Evolutionary conservation across 2,797 vertebrate genomes (phyloP).

Genomic region (Falco concolor): DNA sequence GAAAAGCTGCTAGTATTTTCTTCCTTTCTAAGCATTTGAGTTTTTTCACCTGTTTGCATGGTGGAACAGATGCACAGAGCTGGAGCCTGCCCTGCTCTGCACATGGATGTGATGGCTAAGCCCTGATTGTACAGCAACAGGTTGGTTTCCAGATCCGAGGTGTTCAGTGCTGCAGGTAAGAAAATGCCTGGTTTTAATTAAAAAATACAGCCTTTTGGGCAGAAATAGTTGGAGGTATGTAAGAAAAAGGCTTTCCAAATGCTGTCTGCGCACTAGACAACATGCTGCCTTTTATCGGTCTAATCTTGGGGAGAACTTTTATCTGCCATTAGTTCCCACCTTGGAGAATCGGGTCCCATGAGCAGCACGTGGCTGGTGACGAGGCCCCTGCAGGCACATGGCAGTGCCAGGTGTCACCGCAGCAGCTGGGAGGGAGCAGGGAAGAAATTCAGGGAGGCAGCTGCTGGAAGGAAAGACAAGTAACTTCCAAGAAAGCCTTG

Average conservation of each 20-base stretch:
- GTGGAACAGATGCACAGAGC: not conserved
- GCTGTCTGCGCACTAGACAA: rapidly evolving
- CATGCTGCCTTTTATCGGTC: not conserved
- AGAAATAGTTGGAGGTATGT: not conserved
- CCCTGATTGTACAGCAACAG: not conserved
- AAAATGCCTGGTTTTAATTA: not conserved
- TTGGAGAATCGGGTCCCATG: not conserved
- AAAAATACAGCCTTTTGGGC: not conserved
- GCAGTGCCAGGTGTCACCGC: rapidly evolving
- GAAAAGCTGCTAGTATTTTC: not conserved
- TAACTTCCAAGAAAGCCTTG: not conserved
- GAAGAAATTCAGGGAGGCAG: not conserved
- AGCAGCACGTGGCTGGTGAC: rapidly evolving
- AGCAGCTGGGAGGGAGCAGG: not conserved
- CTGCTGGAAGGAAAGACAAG: not conserved
- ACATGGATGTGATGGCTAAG: not conserved
- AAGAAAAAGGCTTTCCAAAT: not conserved
- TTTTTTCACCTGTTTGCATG: not conserved
- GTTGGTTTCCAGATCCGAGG: not conserved
- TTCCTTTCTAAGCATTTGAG: not conserved
- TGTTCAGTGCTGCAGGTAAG: conserved; percentile 23
- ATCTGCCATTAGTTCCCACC: not conserved
- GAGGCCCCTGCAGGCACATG: not conserved
- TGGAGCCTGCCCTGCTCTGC: not conserved
- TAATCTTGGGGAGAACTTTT: not conserved